Conservation (phyloP, 2,888 invertebrate genomes). For the Scaptomyza flava region DNA sequence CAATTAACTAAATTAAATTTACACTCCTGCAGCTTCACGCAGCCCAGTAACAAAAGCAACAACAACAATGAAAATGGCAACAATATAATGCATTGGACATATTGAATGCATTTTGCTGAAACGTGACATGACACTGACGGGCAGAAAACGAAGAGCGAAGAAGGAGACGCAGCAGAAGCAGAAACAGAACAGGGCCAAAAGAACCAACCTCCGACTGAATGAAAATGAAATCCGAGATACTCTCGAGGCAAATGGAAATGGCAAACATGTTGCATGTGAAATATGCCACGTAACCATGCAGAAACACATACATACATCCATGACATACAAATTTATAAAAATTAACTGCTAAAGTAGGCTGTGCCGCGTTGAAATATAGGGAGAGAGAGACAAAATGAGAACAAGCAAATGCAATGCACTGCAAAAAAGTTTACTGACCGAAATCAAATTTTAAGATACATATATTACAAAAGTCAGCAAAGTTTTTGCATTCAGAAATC, state of each 20-base stretch:
- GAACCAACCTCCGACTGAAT: not conserved
- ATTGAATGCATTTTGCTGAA: slow-evolving; percentile 74
- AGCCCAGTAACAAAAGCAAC: slow-evolving; percentile 35
- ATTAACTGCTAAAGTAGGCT: slow-evolving; percentile 71
- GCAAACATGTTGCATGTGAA: slow-evolving; percentile 69
- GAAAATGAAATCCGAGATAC: slow-evolving; percentile 49
- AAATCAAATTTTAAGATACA: too few relatives aligned
- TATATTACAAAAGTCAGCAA: too few relatives aligned
- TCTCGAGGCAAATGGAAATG: slow-evolving; percentile 60
- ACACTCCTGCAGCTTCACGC: slow-evolving; percentile 77
- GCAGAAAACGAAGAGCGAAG: slow-evolving; percentile 59
- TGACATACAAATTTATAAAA: slow-evolving; percentile 75
- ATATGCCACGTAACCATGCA: slow-evolving; percentile 45
- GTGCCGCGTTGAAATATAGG: not conserved
- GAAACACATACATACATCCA: slow-evolving; percentile 31
- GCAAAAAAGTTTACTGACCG: too few relatives aligned
- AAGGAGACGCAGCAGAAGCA: slow-evolving; percentile 21
- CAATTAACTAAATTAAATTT: slow-evolving; percentile 84
- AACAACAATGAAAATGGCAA: slow-evolving; percentile 26
- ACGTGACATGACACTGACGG: slow-evolving; percentile 81
- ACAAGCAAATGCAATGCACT: slow-evolving; percentile 4
- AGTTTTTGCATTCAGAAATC: too few relatives aligned
- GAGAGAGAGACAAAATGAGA: not conserved
- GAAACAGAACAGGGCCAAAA: slow-evolving; percentile 15
- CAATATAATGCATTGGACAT: slow-evolving; percentile 54